Evolutionary conservation across 1,140 invertebrate genomes (phyloP).

Genomic region (Bombus vancouverensis): DNA sequence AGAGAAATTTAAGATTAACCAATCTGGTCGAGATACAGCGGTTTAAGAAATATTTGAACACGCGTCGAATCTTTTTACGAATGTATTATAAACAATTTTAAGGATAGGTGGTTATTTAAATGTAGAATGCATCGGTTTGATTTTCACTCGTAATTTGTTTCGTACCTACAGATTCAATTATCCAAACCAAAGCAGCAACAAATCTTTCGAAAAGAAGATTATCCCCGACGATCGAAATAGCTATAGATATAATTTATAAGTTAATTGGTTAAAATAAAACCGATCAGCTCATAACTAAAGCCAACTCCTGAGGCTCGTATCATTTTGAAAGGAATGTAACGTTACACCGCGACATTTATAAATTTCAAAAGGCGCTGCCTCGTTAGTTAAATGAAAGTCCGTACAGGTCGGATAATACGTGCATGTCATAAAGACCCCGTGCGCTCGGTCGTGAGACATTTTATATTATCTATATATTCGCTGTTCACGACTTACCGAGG

Average conservation of each 20-base stretch:
- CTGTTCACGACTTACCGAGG: conserved; percentile 72
- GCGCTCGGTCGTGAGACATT: conserved; percentile 39
- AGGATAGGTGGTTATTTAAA: neutral
- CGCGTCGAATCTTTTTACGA: too few species aligned
- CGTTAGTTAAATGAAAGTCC: conserved; percentile 43
- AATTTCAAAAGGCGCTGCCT: conserved; percentile 23
- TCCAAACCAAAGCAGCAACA: too few species aligned
- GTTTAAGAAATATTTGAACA: too few species aligned
- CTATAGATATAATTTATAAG: too few species aligned
- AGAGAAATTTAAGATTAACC: too few species aligned
- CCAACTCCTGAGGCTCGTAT: neutral
- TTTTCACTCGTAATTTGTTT: neutral
- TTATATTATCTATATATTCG: conserved; percentile 32
- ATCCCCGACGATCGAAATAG: too few species aligned
- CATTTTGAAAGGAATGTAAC: neutral
- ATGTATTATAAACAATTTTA: too few species aligned
- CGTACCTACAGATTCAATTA: too few species aligned
- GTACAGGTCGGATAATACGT: conserved; percentile 14
- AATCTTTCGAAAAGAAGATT: too few species aligned
- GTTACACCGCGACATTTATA: conserved; percentile 32
- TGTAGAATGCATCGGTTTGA: neutral
- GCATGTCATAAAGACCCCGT: conserved; percentile 18
- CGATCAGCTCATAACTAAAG: neutral
- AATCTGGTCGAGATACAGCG: too few species aligned
- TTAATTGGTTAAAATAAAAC: neutral